phyloP scores from a whole-genome alignment of 2,797 vertebrate genomes.

The Lateolabrax maculatus region DNA sequence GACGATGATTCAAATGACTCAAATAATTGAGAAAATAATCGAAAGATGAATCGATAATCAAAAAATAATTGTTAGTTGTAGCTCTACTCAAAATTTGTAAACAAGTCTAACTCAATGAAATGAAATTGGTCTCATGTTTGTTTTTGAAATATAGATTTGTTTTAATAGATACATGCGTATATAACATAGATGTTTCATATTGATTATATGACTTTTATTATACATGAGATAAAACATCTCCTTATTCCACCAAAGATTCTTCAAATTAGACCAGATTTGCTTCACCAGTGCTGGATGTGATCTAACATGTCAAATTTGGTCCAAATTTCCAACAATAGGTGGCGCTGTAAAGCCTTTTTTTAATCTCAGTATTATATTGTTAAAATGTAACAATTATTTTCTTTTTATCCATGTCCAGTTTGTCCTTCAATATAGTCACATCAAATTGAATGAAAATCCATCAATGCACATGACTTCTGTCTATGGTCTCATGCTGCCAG shows the following conservation, averaged over 20 bases:
- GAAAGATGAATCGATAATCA: not conserved
- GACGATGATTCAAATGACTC: not conserved
- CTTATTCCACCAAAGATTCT: not conserved
- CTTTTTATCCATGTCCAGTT: not conserved
- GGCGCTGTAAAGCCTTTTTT: not conserved
- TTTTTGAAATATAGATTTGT: no score
- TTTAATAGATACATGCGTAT: not conserved
- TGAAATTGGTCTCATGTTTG: no score
- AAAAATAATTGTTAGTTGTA: not conserved
- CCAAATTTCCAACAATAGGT: not conserved
- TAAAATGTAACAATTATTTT: not conserved
- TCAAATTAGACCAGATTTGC: not conserved
- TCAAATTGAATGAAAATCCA: not conserved
- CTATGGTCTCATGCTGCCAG: not conserved
- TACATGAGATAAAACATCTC: not conserved
- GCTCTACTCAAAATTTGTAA: no score
- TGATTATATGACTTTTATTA: not conserved
- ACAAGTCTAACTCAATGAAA: no score
- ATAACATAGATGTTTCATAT: not conserved
- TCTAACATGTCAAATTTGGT: not conserved
- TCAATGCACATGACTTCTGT: not conserved
- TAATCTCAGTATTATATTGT: not conserved
- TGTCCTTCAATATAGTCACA: not conserved
- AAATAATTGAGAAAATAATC: not conserved
- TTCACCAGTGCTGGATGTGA: not conserved